Evolutionary conservation across 2,113 vertebrate species (phyloP), one percentile per base, ranked within the genome.

Genomic region (Talpa occidentalis): DNA sequence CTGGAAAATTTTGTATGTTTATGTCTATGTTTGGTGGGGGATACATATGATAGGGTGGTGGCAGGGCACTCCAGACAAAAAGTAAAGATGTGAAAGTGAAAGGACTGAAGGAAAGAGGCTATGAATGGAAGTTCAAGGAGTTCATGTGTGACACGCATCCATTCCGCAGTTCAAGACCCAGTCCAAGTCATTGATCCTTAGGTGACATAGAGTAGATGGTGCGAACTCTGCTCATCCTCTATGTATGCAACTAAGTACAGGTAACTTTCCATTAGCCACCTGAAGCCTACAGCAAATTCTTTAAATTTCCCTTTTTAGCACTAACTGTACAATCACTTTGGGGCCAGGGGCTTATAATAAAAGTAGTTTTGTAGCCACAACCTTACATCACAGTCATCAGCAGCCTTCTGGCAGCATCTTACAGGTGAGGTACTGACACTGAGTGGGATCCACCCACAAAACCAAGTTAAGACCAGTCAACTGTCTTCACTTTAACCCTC

Each of bases 301-400:
- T 52, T 35, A 62, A 32, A 49, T 47, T 79, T 72, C 62, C 17
- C 6, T 91, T 60, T 64, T 22, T 54, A 59, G 22, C 17, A 10
- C n/a, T n/a, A n/a, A n/a, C n/a, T 73, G 2, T 47, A 3, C 30
- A 74, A 17, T 83, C 22, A 16, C 3, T 49, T 80, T 60, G 70
- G 60, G 15, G 85, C 83, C 6, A 92, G 37, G 26, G 30, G 6
- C 66, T 92, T 70, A 35, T 0, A 49, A 21, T 14, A 62, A 4
- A 64, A 69, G 26, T 32, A 40, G 12, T 28, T 28, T 5, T 30
- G 26, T 6, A 82, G 47, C n/a, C 54, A 5, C 17, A 21, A 11
- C 10, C 2, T 21, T n/a, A 10, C 0, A 17, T 21, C 35, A 26
- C 0, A 14, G 28, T 56, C 54, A 62, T 15, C 3, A 8, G 30